Conservation (phyloP, 2,797 vertebrate species). For the Alauda arvensis region DNA sequence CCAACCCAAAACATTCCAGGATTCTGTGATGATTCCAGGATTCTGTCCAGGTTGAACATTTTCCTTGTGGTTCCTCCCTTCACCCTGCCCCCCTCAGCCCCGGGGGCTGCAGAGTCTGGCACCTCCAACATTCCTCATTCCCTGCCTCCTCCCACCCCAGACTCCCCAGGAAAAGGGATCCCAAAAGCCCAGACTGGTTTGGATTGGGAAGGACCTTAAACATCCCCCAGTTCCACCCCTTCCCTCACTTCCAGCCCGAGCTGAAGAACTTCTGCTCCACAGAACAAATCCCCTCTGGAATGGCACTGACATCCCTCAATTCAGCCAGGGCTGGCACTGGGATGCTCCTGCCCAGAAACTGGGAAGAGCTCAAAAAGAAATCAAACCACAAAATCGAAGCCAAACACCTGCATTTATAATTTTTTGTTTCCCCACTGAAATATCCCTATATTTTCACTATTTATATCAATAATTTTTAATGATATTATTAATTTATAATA, state of each 20-base stretch:
- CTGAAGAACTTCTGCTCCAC: not conserved
- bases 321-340: not conserved
- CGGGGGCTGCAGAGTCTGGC: not conserved
- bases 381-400: fast-evolving
- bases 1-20: not conserved
- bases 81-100: not conserved
- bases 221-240: not conserved
- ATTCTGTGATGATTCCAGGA: not conserved
- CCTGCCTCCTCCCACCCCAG: not conserved
- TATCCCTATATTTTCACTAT: not conserved
- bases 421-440: fast-evolving
- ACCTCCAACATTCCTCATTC: not conserved
- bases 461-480: too few species aligned
- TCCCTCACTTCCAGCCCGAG: not conserved
- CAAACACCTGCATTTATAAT: not conserved
- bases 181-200: not conserved
- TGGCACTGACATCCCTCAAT: fast-evolving
- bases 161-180: fast-evolving
- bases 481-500: too few species aligned
- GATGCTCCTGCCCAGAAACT: not conserved
- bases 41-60: not conserved
- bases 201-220: not conserved
- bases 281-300: not conserved
- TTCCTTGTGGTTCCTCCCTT: fast-evolving
- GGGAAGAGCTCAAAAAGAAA: too few species aligned